Conservation (phyloP, 2,888 invertebrate genomes). For the Dinocampus coccinellae region DNA sequence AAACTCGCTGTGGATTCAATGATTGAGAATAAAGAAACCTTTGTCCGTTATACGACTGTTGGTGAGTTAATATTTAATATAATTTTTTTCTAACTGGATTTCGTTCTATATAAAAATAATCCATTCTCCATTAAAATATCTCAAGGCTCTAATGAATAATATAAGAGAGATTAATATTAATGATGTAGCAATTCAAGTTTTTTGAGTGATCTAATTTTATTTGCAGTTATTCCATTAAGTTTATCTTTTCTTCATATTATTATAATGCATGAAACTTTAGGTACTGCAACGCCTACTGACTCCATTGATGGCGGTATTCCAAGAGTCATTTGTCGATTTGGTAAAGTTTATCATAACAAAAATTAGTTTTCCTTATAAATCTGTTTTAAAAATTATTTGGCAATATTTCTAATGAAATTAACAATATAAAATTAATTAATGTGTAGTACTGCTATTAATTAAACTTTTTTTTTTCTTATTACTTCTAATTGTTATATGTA, state of each 20-base stretch:
- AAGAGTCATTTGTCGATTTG: conserved; percentile 64
- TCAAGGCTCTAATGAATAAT: neutral
- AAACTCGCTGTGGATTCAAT: conserved; percentile 98
- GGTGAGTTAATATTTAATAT: conserved; percentile 76
- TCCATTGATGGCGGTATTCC: conserved; percentile 58
- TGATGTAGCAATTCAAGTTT: neutral
- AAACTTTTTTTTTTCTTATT: neutral
- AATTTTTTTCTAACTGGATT: neutral
- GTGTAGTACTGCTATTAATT: neutral
- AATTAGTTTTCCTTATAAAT: neutral
- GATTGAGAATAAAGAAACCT: conserved; percentile 97
- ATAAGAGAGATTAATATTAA: neutral
- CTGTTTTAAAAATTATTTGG: no score
- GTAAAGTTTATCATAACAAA: conserved; percentile 63
- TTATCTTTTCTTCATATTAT: conserved; percentile 22
- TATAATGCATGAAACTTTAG: conserved; percentile 59
- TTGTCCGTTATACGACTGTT: conserved; percentile 94
- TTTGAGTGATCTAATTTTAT: neutral
- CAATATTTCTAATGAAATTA: no score
- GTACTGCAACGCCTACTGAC: conserved; percentile 60
- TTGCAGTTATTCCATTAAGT: neutral
- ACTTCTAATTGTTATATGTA: neutral
- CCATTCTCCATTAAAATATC: neutral
- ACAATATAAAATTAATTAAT: neutral
- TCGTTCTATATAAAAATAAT: neutral